Evolutionary conservation across 2,888 invertebrate species (phyloP).

Genomic region (Linnaemya tessellans): DNA sequence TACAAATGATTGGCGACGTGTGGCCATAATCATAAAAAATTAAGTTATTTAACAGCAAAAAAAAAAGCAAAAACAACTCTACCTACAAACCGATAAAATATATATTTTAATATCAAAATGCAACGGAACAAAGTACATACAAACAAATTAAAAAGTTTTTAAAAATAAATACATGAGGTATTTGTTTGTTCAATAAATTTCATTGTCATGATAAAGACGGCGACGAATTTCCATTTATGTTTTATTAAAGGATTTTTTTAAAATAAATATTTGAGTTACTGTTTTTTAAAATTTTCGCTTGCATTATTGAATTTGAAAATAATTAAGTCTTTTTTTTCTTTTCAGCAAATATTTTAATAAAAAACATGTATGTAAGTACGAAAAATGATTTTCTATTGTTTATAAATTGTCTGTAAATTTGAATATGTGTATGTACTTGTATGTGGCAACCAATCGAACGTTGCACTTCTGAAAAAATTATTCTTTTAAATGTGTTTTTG

Average conservation of each 20-base stretch:
- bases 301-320: not conserved
- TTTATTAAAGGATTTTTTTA: slow-evolving; percentile 1
- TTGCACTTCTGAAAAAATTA: no score
- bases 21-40: slow-evolving; percentile 62
- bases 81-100: slow-evolving; percentile 7
- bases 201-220: slow-evolving; percentile 5
- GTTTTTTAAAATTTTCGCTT: not conserved
- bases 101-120: slow-evolving; percentile 5
- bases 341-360: not conserved
- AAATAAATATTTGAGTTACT: slow-evolving; percentile 14
- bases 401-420: not conserved
- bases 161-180: slow-evolving; percentile 29
- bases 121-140: not conserved
- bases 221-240: slow-evolving; percentile 18
- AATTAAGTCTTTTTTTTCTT: not conserved
- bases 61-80: slow-evolving; percentile 2
- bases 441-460: no score
- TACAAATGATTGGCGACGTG: slow-evolving; percentile 69
- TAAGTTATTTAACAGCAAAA: slow-evolving; percentile 48
- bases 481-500: no score
- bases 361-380: not conserved
- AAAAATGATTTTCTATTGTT: not conserved
- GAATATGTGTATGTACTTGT: no score
- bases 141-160: slow-evolving; percentile 32
- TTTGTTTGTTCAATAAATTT: slow-evolving; percentile 26